phyloP scores from a whole-genome alignment of 2,888 invertebrate genomes.

The Nycteola revayana region DNA sequence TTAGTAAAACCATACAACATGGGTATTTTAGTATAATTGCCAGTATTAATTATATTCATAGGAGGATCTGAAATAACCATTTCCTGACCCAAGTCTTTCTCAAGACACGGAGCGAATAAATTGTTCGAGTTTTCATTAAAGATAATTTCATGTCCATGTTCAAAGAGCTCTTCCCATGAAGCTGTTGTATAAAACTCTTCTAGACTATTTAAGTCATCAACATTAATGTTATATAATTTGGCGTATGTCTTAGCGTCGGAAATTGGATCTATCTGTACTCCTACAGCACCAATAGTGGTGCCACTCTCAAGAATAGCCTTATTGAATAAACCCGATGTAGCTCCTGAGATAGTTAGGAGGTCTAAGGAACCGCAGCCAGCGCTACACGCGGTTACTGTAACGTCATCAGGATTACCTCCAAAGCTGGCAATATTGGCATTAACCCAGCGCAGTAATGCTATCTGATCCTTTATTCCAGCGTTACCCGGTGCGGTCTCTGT shows the following conservation, averaged over 20 bases:
- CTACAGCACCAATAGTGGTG: conserved; percentile 33
- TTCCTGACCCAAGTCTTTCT: conserved; percentile 28
- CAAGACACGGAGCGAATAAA: conserved; percentile 36
- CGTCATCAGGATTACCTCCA: conserved; percentile 59
- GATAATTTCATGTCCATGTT: conserved; percentile 2
- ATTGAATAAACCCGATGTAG: conserved; percentile 47
- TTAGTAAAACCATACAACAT: conserved; percentile 47
- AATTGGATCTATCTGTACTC: conserved; percentile 47
- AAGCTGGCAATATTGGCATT: conserved; percentile 52
- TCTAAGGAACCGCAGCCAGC: conserved; percentile 53
- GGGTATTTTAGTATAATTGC: conserved; percentile 43
- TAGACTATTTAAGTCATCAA: conserved; percentile 41
- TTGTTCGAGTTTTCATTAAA: conserved; percentile 16
- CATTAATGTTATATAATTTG: conserved; percentile 32
- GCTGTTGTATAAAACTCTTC: conserved; percentile 50
- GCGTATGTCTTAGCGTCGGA: conserved; percentile 48
- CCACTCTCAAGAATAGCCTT: conserved; percentile 56
- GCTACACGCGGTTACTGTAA: conserved; percentile 52
- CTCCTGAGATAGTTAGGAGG: conserved; percentile 47
- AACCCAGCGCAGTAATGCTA: conserved; percentile 39
- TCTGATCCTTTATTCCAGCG: conserved; percentile 45
- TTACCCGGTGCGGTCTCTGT: conserved; percentile 43
- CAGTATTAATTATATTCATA: conserved; percentile 38
- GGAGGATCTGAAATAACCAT: conserved; percentile 45
- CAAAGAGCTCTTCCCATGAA: conserved; percentile 34